These are phyloP conservation scores for Prorops nasuta DNA, from an alignment of 1,140 invertebrate species.

Conservation along the genomic window DNA sequence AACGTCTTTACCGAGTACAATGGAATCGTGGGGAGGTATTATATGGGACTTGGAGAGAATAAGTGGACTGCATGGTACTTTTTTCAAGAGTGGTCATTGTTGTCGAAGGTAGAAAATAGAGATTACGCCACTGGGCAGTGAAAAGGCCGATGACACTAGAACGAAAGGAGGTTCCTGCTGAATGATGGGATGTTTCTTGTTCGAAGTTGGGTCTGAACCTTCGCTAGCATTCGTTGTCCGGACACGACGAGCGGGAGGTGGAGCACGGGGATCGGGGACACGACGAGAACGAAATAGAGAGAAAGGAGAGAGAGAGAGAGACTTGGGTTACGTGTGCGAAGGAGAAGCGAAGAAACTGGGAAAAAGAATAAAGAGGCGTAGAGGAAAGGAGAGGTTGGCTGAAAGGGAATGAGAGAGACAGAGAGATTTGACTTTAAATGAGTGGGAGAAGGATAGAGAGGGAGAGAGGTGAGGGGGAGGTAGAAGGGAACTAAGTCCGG, in stretches of 20 bases:
- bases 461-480: constrained; percentile 18
- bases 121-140: no score
- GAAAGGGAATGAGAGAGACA: constrained; percentile 4
- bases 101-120: no score
- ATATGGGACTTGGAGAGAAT: no score
- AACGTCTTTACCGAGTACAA: no score
- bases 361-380: neutral
- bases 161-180: constrained; percentile 29
- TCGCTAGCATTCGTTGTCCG: constrained; percentile 23
- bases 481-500: neutral
- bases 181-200: constrained; percentile 16
- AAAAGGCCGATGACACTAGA: constrained; percentile 26
- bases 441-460: constrained; percentile 12
- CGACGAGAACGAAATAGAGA: constrained; percentile 11
- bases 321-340: no score
- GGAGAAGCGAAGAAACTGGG: neutral
- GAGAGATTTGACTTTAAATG: no score
- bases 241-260: neutral
- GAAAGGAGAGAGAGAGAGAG: neutral
- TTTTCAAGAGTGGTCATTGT: no score
- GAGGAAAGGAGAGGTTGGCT: no score
- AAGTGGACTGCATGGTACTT: no score
- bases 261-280: constrained; percentile 16
- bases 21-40: no score
- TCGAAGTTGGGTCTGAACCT: constrained; percentile 19